Evolutionary conservation across 2,113 vertebrate species (phyloP), one percentile per base, ranked within the genome.

Genomic region (Symphodus melops): DNA sequence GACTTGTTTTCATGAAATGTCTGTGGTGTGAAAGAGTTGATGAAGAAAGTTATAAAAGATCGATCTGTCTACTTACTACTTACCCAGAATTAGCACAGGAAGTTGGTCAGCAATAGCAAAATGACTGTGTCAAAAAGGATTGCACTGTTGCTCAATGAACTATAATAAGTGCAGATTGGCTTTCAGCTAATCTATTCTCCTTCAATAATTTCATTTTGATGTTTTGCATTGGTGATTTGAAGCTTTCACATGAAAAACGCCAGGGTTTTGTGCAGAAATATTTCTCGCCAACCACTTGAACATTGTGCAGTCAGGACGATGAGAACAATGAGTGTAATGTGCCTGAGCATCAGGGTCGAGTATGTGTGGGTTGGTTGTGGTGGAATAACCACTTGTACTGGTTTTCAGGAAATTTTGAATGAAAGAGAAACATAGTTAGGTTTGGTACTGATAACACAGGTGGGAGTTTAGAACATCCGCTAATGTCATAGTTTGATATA

Each of bases 401-500:
- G 2, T 48, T 48, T 14, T 48, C 46, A 19, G 46, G 14, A 19
- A 19, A 48, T 48, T 8, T 48, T 1, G 7, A 48, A 48, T 17
- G 39, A 9, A 41, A 10, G 39, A 41, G 8, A 41, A 41, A 41
- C 11, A 12, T 3, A 14, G 12, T 44, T 9, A 44, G 42, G 42
- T 44, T 44, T 12, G 42, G 17, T 48, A 3, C 19, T 39, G 36
- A 53, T 8, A 33, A 41, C 51, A 41, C 21, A 63, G 28, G 8
- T 75, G 16, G 44, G 25, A 63, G 65, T 42, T 13, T 11, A 46
- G 17, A 8, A 19, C 46, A 48, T 23, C 16, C 19, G 19, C 11
- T n/a, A 10, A 52, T 65, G 5, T 76, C 51, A 51, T 19, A 42
- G 39, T 56, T 76, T 20, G 77, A 48, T 44, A 16, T 49, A 59